Evolutionary conservation across 2,888 invertebrate genomes (phyloP).

Genomic region (Copidosoma aretas): DNA sequence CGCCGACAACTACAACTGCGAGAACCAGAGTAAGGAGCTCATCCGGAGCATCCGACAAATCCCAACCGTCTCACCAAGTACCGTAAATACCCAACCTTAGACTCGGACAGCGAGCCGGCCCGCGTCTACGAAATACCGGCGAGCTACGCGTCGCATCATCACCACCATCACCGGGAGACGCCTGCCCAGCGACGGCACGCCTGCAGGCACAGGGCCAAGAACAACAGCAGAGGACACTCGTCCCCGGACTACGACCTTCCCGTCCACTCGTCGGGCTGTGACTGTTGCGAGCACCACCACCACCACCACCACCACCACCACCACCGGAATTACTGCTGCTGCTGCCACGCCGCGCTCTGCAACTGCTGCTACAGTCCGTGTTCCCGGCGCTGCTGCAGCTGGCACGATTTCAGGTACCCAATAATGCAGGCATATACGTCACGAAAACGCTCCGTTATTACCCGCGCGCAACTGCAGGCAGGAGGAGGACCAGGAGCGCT

Average conservation of each 20-base stretch:
- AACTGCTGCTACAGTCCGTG: conserved; percentile 21
- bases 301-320: conserved; percentile 10
- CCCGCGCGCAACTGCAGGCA: neutral
- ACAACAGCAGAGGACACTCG: conserved; percentile 4
- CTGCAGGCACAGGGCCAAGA: conserved; percentile 13
- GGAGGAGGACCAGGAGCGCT: neutral
- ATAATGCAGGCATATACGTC: neutral
- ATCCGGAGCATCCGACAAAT: too few species aligned
- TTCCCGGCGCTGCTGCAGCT: conserved; percentile 6
- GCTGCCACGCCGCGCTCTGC: conserved; percentile 3
- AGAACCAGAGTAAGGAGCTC: too few species aligned
- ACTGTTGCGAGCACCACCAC: conserved; percentile 6
- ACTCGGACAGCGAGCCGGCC: conserved; percentile 8
- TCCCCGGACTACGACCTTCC: neutral
- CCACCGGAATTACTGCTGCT: neutral
- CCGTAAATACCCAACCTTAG: neutral
- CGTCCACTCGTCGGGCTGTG: neutral
- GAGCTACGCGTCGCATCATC: neutral
- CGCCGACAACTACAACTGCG: too few species aligned
- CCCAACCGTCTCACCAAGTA: too few species aligned
- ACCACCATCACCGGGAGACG: neutral
- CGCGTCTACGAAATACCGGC: neutral
- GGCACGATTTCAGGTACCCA: conserved; percentile 3
- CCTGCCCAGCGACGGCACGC: neutral
- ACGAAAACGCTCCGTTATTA: too few species aligned